A percentile compares a stretch with the other conserved stretches of the same genome.
These are phyloP conservation scores for Bubo bubo DNA, from an alignment of 2,113 vertebrate species.

Conservation along the genomic window DNA sequence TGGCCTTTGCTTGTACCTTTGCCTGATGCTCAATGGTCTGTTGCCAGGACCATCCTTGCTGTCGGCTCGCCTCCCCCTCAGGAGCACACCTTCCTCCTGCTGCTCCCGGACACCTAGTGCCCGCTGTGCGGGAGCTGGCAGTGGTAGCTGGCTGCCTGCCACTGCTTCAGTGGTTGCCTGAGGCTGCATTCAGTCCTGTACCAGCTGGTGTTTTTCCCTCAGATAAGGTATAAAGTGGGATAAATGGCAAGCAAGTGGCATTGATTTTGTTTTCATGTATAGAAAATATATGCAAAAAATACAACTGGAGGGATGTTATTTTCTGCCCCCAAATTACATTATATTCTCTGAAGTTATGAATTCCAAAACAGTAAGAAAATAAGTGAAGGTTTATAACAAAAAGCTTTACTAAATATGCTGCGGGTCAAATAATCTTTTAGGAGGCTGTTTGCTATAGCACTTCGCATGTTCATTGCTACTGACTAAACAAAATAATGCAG, in stretches of 20 bases:
- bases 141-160: neutral
- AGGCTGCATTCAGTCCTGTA: neutral
- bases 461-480: neutral
- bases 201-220: neutral
- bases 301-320: neutral
- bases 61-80: accelerated
- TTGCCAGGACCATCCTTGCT: neutral
- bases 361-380: neutral
- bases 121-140: accelerated
- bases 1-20: neutral
- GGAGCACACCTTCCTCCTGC: neutral
- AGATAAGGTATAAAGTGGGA: neutral
- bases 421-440: neutral
- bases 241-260: neutral
- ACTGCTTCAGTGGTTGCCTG: neutral
- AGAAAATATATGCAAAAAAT: neutral
- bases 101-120: accelerated
- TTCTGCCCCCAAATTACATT: neutral
- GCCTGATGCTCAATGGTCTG: neutral
- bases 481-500: neutral
- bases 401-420: neutral
- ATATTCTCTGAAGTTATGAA: neutral
- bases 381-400: neutral
- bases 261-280: neutral
- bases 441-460: neutral